Conservation (phyloP, 1,140 invertebrate genomes). For the Aphelenchoides avenae region DNA sequence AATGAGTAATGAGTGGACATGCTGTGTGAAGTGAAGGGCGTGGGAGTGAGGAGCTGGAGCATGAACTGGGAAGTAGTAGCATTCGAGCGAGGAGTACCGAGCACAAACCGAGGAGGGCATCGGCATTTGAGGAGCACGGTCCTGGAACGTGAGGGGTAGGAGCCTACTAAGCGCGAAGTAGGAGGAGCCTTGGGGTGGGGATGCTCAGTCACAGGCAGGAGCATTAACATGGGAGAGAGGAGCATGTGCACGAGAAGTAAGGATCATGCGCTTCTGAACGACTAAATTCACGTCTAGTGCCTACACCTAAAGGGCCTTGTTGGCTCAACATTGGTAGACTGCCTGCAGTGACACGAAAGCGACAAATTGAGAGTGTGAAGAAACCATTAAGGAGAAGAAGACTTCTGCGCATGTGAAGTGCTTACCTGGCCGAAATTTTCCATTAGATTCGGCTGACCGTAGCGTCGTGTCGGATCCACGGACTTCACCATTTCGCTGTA, state of each 20-base stretch:
- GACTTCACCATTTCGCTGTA: slow-evolving; percentile 44
- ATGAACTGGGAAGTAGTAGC: background rate
- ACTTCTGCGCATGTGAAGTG: background rate
- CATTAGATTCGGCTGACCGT: slow-evolving; percentile 33
- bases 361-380: slow-evolving; percentile 12
- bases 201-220: too few species aligned
- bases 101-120: slow-evolving; percentile 4
- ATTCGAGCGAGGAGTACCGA: too few species aligned
- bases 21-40: background rate
- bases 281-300: background rate
- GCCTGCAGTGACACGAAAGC: background rate
- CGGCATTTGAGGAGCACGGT: slow-evolving; percentile 1
- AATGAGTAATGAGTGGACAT: slow-evolving; percentile 14
- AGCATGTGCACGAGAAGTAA: slow-evolving; percentile 27
- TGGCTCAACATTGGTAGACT: too few species aligned
- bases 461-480: slow-evolving; percentile 41
- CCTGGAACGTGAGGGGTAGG: slow-evolving; percentile 2
- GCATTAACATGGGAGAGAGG: background rate
- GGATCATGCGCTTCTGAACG: background rate
- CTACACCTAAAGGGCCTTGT: too few species aligned
- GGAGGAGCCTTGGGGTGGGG: slow-evolving; percentile 24
- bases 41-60: background rate
- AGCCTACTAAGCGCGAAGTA: slow-evolving; percentile 19
- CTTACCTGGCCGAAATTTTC: slow-evolving; percentile 44
- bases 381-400: too few species aligned